phyloP scores from a whole-genome alignment of 1,140 invertebrate species.

The Drosophila punjabiensis region DNA sequence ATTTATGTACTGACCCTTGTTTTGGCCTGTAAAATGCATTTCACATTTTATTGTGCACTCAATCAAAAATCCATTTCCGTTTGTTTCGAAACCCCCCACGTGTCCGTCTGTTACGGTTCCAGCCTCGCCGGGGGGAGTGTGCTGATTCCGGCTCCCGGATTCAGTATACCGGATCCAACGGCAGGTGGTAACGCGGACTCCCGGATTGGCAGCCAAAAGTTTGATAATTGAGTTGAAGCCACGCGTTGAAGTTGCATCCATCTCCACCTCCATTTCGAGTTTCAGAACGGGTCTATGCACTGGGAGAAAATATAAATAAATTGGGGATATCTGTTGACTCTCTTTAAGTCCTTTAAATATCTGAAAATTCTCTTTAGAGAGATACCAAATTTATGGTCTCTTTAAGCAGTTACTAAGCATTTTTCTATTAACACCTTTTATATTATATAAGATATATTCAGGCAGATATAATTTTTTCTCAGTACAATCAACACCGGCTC shows the following conservation, averaged over 20 bases:
- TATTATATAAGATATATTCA: neutral
- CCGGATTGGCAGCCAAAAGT: constrained; percentile 74
- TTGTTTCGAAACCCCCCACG: constrained; percentile 57
- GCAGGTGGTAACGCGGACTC: constrained; percentile 37
- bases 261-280: neutral
- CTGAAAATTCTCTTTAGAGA: too few species aligned
- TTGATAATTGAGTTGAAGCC: constrained; percentile 80
- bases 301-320: neutral
- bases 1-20: constrained; percentile 41
- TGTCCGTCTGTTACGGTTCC: constrained; percentile 28
- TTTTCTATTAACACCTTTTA: neutral
- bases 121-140: constrained; percentile 12
- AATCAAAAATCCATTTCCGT: constrained; percentile 84
- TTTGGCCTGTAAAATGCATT: constrained; percentile 78
- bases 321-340: neutral
- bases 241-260: constrained; percentile 51
- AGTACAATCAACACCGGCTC: constrained; percentile 5
- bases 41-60: constrained; percentile 83
- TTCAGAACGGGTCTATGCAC: neutral
- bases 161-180: constrained; percentile 15
- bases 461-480: neutral
- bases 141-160: constrained; percentile 27
- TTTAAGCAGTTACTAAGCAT: neutral
- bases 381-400: neutral
- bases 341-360: too few species aligned